Evolutionary conservation across 2,888 invertebrate species (phyloP), one percentile per base, ranked within the genome.

Genomic region (Hirtodrosophila alboralis): DNA sequence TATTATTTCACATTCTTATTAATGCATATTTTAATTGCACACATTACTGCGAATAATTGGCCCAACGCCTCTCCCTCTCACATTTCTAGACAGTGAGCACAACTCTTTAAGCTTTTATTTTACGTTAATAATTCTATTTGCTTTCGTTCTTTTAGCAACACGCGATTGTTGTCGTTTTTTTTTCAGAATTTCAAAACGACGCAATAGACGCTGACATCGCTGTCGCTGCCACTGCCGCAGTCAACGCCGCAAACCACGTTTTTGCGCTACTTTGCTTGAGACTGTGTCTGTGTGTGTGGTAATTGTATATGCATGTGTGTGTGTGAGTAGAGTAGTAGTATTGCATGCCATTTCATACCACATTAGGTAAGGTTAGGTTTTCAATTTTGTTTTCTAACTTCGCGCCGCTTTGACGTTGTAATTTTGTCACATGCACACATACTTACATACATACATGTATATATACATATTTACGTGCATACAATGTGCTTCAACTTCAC

Each of bases 291-390:
- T 37, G 14, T 18, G 41, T 41, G 26, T 28, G 23, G 36, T 36
- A 31, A 23, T 8, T 51, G 41, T 36, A 31, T 54, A 49, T 36
- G 51, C 38, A 6, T 48, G 33, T 54, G n/a, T 47, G 41, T 54
- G 33, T 51, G 43, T 28, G 43, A 48, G 52, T 51, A 30, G 34
- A 28, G 60, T 44, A 48, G 52, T 51, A 30, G 34, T 28, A 60
- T 44, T 69, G 62, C 44, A 69, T 80, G 65, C 53, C 64, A 64
- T 69, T 64, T 77, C 68, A 64, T 78, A 83, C 84, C 74, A 83
- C 85, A 86, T 86, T 87, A 86, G 86, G 86, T 79, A 83, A 87
- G 86, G 86, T 87, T 86, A 86, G 87, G 87, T 75, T 87, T 87
- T 72, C 59, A 73, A 76, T 79, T 83, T 65, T 65, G 51, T 80